Evolutionary conservation across 2,797 vertebrate genomes (phyloP).

Genomic region (Anolis apletophallus): DNA sequence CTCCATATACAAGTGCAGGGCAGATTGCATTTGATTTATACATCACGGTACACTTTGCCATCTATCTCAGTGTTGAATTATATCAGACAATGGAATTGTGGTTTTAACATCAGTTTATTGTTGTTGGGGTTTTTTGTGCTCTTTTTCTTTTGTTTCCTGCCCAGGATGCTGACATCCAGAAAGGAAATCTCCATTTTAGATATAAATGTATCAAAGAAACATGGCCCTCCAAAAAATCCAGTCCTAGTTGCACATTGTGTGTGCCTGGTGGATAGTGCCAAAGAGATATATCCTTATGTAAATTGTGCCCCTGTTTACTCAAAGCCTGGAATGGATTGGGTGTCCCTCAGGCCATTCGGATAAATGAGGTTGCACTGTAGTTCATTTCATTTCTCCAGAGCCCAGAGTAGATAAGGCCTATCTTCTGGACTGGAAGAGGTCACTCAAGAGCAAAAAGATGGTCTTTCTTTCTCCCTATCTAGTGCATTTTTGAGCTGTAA

Average conservation of each 20-base stretch:
- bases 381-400: slow-evolving; percentile 49
- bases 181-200: neutral
- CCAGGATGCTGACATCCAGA: neutral
- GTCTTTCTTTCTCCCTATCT: slow-evolving; percentile 24
- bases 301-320: slow-evolving; percentile 30
- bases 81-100: too few species aligned
- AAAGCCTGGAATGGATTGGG: slow-evolving; percentile 36
- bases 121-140: too few species aligned
- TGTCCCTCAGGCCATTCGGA: slow-evolving; percentile 36
- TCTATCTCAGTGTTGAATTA: too few species aligned
- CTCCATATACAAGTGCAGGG: too few species aligned
- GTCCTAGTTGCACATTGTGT: neutral
- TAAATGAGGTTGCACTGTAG: slow-evolving; percentile 48
- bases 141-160: neutral
- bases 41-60: too few species aligned
- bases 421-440: slow-evolving; percentile 38
- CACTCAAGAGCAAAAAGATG: slow-evolving; percentile 45
- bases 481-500: slow-evolving; percentile 50
- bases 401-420: slow-evolving; percentile 38
- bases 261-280: neutral
- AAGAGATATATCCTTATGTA: slow-evolving; percentile 31
- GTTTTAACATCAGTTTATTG: too few species aligned
- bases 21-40: too few species aligned
- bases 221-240: neutral
- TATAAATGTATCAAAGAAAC: slow-evolving; percentile 8